Evolutionary conservation across 2,888 invertebrate genomes (phyloP), one percentile per base, ranked within the genome.

Genomic region (Pharmacophagus antenor): DNA sequence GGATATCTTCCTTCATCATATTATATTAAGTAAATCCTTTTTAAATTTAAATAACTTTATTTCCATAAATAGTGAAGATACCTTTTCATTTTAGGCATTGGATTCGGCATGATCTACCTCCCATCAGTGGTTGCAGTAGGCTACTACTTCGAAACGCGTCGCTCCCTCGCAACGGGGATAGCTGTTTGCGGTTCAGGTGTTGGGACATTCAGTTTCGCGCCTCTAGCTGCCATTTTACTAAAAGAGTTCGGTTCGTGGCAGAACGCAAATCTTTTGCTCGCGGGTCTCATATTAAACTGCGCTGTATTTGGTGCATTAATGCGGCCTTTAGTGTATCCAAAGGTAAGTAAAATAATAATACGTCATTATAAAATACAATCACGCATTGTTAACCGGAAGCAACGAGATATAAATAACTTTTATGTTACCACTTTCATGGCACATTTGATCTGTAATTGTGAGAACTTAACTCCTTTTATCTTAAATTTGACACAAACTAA

Each of bases 81-180:
- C 41, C 22, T 53, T 52, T 31, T 52, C n/a, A 7, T 20, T 48
- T 46, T 80, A 96, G 97, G 97, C 66, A 94, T 98, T 70, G 98
- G 98, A 21, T 97, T 98, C 78, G 97, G 98, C 65, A 93, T 98
- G 91, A 97, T 98, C 73, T 98, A 98, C 85, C 92, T 99, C 50
- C 99, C 99, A 0, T 98, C 99, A 1, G 98, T 99, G 42, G 98
- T 99, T 12, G 97, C 97, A 57, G 98, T 99, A 23, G 98, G 98
- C 6, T 98, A 98, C 87, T 99, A 99, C 91, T 99, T 99, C 88
- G 98, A 99, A 88, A 96, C 97, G 50, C 96, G 97, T 72, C 93
- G 98, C 64, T 97, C 98, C 12, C 90, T 99, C 66, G 99, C 99
- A 51, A 99, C 98, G 55, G 98, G 95, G 56, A 96, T 97, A 61